Evolutionary conservation across 2,113 vertebrate genomes (phyloP), one percentile per base, ranked within the genome.

Genomic region (Scortum barcoo): DNA sequence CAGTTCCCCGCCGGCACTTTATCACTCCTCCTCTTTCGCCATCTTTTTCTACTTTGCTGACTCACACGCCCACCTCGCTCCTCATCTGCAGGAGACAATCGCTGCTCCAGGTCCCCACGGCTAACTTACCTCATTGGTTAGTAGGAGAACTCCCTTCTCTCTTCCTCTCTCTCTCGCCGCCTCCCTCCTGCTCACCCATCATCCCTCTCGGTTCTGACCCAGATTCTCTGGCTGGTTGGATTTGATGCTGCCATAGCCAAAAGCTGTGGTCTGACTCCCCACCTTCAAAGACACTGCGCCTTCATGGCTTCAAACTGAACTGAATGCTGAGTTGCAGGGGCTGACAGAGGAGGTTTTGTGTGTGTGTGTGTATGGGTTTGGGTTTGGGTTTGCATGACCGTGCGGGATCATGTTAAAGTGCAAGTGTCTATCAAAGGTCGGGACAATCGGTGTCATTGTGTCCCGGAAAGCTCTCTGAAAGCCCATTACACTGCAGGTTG

Each of bases 121-220:
- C 46, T 72, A 56, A 38, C 40, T 56, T 42, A 28, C 48, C 56
- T 67, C 26, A 78, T 19, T 66, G 50, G 62, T 76, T 40, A 61
- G 14, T 16, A 28, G 51, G 3, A 62, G 33, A 54, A 12, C 44
- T 44, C 19, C 65, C 28, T 10, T 63, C 38, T 53, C 42, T 22
- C 1, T 44, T 61, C 53, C 16, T 3, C 20, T 16, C 58, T 48
- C 42, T 42, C 28, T 14, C 33, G 33, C 33, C n/a, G n/a, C n/a
- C 20, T 24, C 50, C 4, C 9, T 2, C 40, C 38, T 61, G 67
- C 51, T 40, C 71, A 24, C 71, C 4, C 42, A 50, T 78, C 50
- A 36, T 36, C 9, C 42, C 53, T 46, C 79, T 63, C 92, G 86
- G 76, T 73, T 83, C 84, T 90, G 90, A 92, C 91, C 84, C 28